phyloP scores from a whole-genome alignment of 1,140 invertebrate species.

The Cotesia chilonis region DNA sequence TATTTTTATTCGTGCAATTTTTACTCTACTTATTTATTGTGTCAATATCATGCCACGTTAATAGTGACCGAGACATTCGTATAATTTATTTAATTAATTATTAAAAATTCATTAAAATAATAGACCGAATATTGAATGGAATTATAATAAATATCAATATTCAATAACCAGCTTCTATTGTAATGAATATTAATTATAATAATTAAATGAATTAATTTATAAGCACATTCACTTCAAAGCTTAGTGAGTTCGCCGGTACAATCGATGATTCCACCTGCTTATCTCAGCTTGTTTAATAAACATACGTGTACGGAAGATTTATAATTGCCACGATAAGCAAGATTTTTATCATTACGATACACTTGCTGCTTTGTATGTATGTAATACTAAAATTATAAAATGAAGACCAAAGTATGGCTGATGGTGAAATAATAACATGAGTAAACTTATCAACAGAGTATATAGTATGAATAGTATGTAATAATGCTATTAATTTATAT shows the following conservation, averaged over 20 bases:
- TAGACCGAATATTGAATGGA: too few species aligned
- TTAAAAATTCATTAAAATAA: too few species aligned
- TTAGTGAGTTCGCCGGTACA: conserved; percentile 43
- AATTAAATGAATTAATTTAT: conserved; percentile 28
- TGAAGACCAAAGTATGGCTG: too few species aligned
- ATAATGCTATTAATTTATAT: neutral
- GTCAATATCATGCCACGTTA: conserved; percentile 53
- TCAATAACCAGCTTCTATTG: neutral
- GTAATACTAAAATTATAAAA: too few species aligned
- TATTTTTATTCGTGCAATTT: conserved; percentile 54
- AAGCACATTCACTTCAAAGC: conserved; percentile 51
- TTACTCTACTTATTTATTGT: conserved; percentile 43
- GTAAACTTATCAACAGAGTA: too few species aligned
- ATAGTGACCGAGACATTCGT: conserved; percentile 23
- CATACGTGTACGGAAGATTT: neutral
- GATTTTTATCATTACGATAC: neutral
- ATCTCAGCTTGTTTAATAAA: conserved; percentile 28
- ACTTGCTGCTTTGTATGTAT: neutral
- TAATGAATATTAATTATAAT: neutral
- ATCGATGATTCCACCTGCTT: conserved; percentile 8
- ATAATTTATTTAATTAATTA: too few species aligned
- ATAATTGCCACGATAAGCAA: conserved; percentile 7
- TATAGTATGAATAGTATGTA: too few species aligned
- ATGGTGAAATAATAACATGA: too few species aligned
- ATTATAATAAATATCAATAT: conserved; percentile 1